Conservation (phyloP, 1,140 invertebrate species). For the Bombus consobrinus region DNA sequence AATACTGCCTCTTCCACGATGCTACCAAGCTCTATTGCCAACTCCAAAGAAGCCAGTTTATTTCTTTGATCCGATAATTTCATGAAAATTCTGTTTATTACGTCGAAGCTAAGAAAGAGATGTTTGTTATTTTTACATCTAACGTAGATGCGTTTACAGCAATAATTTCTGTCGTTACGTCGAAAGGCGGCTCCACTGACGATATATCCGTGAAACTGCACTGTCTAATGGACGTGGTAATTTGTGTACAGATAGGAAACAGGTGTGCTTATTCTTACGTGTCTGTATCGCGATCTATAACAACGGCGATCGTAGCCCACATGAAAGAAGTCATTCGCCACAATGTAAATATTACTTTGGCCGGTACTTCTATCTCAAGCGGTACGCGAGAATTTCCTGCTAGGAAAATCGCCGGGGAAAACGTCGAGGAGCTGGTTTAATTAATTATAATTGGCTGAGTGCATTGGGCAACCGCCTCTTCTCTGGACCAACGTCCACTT, state of each 20-base stretch:
- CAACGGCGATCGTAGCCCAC: background rate
- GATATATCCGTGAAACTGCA: slow-evolving; percentile 36
- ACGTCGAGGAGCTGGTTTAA: slow-evolving; percentile 57
- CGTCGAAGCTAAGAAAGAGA: background rate
- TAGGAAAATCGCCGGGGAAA: slow-evolving; percentile 46
- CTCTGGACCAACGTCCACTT: slow-evolving; percentile 56
- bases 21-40: slow-evolving; percentile 10
- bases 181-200: background rate
- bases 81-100: background rate
- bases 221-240: background rate
- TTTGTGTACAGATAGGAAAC: slow-evolving; percentile 12
- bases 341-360: slow-evolving; percentile 43
- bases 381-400: slow-evolving; percentile 48
- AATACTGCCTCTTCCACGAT: slow-evolving; percentile 14
- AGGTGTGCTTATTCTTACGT: background rate
- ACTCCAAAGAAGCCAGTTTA: background rate
- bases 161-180: background rate
- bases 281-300: slow-evolving; percentile 2
- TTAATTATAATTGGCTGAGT: slow-evolving; percentile 68
- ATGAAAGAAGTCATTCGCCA: slow-evolving; percentile 7
- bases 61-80: background rate
- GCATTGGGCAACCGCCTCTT: slow-evolving; percentile 58
- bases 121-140: background rate
- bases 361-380: slow-evolving; percentile 16
- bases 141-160: background rate